Evolutionary conservation across 2,113 vertebrate genomes (phyloP), one percentile per base, ranked within the genome.

Genomic region (Gasterosteus nipponicus): DNA sequence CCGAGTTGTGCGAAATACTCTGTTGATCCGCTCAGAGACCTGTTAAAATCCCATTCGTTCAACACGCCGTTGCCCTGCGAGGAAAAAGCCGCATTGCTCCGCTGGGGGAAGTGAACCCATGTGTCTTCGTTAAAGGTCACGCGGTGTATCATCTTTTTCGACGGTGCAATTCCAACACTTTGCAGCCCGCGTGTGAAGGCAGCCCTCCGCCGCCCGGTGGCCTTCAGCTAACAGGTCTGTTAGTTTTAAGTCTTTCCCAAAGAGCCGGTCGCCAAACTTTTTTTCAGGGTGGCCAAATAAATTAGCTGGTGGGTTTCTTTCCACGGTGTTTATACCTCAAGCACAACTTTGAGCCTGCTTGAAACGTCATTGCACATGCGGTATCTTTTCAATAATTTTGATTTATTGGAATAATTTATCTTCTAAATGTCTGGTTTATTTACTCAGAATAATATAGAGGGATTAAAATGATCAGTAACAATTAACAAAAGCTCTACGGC

Each of bases 21-120:
- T 69, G 62, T 26, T 82, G 77, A 87, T 82, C 73, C 73, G 75
- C 80, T 78, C 59, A 39, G 57, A 54, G 61, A 87, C 46, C 71
- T 73, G 80, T 86, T 85, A 85, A 84, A 80, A 77, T 39, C 66
- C 59, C 72, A 73, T 84, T 76, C 46, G 44, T 54, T 83, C 42
- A 47, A 29, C 69, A 68, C 29, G 65, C 19, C 72, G 70, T 70
- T 69, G 22, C 18, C 42, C 42, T 16, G 42, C 54, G 61, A 57
- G 74, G 66, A 67, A 46, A 53, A 66, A 81, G 73, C 63, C 31
- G 56, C 49, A 79, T 79, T 67, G 42, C 65, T 84, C 57, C 68
- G 0, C 39, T 10, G 73, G 53, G 76, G 12, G 22, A 60, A 61
- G 47, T 76, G n/a, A 73, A 53, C 47, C 26, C 33, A 63, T 76